Conservation (phyloP, 2,888 invertebrate genomes). For the Oegoconia quadripuncta region DNA sequence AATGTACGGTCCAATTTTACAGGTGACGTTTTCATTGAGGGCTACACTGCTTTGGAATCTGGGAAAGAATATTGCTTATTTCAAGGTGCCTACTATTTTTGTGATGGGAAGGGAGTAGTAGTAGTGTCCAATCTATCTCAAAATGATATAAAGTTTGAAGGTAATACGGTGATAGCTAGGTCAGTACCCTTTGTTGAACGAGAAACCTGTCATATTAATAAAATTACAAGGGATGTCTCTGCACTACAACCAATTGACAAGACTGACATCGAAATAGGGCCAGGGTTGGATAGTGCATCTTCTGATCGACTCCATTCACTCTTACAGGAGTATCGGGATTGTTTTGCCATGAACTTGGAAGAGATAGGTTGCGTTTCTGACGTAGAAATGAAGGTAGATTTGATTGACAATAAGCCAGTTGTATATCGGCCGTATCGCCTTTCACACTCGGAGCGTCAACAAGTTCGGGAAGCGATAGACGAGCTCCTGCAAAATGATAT, state of each 20-base stretch:
- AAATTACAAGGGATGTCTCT: neutral
- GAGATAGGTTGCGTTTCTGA: slow-evolving; percentile 18
- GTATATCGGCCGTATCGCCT: slow-evolving; percentile 23
- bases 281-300: neutral
- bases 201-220: neutral
- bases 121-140: slow-evolving; percentile 7
- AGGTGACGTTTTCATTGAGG: slow-evolving; percentile 18
- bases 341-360: slow-evolving; percentile 5
- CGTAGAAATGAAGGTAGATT: slow-evolving; percentile 17
- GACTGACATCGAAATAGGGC: neutral
- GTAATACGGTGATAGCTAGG: slow-evolving; percentile 1
- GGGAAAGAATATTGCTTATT: slow-evolving; percentile 16
- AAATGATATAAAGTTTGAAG: neutral
- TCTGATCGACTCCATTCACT: neutral
- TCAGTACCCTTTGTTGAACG: neutral
- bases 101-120: slow-evolving; percentile 11
- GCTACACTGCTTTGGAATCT: slow-evolving; percentile 12
- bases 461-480: slow-evolving; percentile 17
- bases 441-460: slow-evolving; percentile 15
- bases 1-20: slow-evolving; percentile 8
- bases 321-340: slow-evolving; percentile 3
- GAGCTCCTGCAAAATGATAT: slow-evolving; percentile 21
- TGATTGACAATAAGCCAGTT: slow-evolving; percentile 19
- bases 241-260: neutral
- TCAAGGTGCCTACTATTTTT: slow-evolving; percentile 14